phyloP scores from a whole-genome alignment of 2,797 vertebrate species.

The Chaunax sp. region DNA sequence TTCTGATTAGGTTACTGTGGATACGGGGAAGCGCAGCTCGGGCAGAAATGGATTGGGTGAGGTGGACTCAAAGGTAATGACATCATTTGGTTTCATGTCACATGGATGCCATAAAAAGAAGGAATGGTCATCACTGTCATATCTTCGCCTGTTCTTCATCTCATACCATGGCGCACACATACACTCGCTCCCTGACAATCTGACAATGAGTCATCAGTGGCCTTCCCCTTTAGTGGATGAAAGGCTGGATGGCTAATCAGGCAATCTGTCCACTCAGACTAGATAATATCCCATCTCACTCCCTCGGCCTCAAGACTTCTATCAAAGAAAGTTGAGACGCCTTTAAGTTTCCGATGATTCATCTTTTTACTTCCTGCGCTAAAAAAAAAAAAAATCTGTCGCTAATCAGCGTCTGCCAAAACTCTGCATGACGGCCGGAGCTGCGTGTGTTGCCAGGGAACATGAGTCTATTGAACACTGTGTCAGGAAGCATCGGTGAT shows the following conservation, averaged over 20 bases:
- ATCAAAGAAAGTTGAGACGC: conserved; percentile 17
- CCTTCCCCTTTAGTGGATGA: conserved; percentile 24
- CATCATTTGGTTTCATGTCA: conserved; percentile 43
- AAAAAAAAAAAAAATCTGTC: conserved; percentile 27
- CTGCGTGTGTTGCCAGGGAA: conserved; percentile 46
- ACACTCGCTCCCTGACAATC: background rate
- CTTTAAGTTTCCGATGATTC: conserved; percentile 36
- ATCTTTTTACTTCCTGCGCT: conserved; percentile 31
- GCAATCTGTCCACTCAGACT: conserved; percentile 41
- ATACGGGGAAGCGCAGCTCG: conserved; percentile 71
- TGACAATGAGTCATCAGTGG: conserved; percentile 29
- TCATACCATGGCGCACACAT: conserved; percentile 22
- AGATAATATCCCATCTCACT: conserved; percentile 22
- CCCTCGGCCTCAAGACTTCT: conserved; percentile 13
- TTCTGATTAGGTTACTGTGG: conserved; percentile 79
- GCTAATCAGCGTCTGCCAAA: conserved; percentile 39
- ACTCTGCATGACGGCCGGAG: conserved; percentile 20
- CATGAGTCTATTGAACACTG: conserved; percentile 32
- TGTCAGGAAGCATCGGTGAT: conserved; percentile 40
- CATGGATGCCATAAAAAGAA: conserved; percentile 5
- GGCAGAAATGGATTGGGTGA: conserved; percentile 76
- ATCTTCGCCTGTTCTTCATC: conserved; percentile 38
- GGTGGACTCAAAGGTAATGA: conserved; percentile 76
- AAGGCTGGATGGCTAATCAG: conserved; percentile 44
- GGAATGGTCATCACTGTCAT: conserved; percentile 11